phyloP scores from a whole-genome alignment of 2,888 invertebrate species.

The Luperina nickerlii region DNA sequence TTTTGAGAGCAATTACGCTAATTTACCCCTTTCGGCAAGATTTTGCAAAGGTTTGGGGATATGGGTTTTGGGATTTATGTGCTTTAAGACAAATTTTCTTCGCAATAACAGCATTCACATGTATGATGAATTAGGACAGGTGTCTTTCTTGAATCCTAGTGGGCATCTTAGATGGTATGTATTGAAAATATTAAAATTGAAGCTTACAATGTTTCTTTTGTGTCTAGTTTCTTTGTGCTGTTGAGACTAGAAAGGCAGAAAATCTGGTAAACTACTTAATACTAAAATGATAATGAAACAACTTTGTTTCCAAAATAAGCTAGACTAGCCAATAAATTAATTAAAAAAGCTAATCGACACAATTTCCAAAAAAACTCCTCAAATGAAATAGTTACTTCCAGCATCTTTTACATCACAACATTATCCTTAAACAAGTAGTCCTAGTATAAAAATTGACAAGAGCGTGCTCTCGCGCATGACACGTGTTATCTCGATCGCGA shows the following conservation, averaged over 20 bases:
- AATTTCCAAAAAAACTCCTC: background rate
- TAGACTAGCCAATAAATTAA: background rate
- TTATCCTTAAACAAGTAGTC: conserved; percentile 60
- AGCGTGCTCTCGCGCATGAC: conserved; percentile 66
- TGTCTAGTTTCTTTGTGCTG: background rate
- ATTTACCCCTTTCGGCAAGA: conserved; percentile 61
- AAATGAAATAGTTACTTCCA: conserved; percentile 11
- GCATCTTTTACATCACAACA: conserved; percentile 6
- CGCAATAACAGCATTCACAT: background rate
- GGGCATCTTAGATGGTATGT: background rate
- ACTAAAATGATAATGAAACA: background rate
- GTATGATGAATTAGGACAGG: background rate
- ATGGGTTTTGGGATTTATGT: background rate
- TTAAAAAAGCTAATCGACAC: background rate
- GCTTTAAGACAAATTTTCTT: background rate
- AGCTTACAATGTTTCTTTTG: too few relatives aligned
- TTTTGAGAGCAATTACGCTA: conserved; percentile 74
- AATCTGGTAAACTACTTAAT: background rate
- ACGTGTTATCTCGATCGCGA: conserved; percentile 76
- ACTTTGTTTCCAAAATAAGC: background rate
- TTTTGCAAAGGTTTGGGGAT: background rate
- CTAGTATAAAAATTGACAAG: conserved; percentile 68
- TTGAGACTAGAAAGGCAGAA: background rate
- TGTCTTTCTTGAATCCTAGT: background rate
- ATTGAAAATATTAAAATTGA: background rate